A percentile compares a stretch with the other conserved stretches of the same genome.
phyloP scores from a whole-genome alignment of 2,113 vertebrate species.

The Centropus bengalensis region DNA sequence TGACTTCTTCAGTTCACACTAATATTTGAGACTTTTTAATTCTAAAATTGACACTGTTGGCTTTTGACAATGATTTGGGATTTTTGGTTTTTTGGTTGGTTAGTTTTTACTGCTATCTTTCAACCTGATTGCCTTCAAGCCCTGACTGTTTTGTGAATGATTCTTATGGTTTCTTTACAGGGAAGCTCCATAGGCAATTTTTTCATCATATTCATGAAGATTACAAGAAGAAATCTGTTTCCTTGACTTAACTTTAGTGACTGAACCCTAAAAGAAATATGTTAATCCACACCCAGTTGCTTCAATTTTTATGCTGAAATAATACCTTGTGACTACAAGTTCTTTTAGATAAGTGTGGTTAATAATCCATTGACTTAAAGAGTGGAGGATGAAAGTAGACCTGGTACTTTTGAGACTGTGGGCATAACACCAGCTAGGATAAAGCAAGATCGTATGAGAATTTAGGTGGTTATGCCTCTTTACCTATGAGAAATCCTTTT shows the following conservation, averaged over 20 bases:
- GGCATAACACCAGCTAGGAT: neutral
- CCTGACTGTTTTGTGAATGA: neutral
- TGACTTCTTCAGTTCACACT: neutral
- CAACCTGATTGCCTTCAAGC: neutral
- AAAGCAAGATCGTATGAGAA: neutral
- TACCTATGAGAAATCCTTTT: neutral
- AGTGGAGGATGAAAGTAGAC: neutral
- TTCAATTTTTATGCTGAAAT: conserved; percentile 32
- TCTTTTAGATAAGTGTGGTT: neutral
- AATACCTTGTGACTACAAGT: neutral
- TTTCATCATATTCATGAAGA: neutral
- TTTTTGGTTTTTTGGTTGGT: neutral
- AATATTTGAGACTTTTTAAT: neutral
- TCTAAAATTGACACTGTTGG: neutral
- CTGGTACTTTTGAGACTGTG: neutral
- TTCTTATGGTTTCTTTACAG: neutral
- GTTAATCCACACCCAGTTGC: neutral
- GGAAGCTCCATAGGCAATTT: neutral
- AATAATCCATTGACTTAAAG: neutral
- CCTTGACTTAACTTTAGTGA: neutral
- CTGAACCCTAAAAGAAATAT: neutral
- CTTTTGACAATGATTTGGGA: neutral
- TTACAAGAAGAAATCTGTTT: neutral
- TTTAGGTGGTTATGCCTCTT: neutral
- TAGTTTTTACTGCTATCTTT: neutral